A percentile compares a stretch with the other conserved stretches of the same genome.
Evolutionary conservation across 2,113 vertebrate genomes (phyloP).

Genomic region (Brachionichthys hirsutus): DNA sequence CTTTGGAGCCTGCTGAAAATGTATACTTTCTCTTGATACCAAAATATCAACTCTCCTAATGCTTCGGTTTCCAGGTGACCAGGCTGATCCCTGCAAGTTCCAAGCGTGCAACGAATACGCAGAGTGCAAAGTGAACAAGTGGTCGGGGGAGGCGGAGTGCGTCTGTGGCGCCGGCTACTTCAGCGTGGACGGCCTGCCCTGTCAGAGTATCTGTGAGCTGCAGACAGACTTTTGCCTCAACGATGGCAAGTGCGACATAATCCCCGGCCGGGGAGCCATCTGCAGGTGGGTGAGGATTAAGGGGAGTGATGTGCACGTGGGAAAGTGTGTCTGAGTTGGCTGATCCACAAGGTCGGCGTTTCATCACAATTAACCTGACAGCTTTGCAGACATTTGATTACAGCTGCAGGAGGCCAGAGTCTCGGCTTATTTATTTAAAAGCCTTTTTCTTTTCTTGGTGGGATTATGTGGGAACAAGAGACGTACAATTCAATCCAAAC

Average conservation of each 20-base stretch:
- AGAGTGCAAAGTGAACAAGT: slow-evolving; percentile 87
- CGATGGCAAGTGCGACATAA: slow-evolving; percentile 95
- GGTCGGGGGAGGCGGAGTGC: slow-evolving; percentile 91
- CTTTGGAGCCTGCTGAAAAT: too few relatives aligned
- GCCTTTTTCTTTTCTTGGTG: too few relatives aligned
- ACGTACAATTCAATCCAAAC: not conserved
- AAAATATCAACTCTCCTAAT: not conserved
- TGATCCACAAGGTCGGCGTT: slow-evolving; percentile 4
- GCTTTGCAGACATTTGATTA: not conserved
- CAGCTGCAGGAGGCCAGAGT: not conserved
- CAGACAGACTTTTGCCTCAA: slow-evolving; percentile 92
- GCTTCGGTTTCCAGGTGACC: slow-evolving; percentile 79
- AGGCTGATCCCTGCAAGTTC: slow-evolving; percentile 95
- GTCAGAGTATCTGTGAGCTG: slow-evolving; percentile 93
- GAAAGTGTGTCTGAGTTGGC: slow-evolving; percentile 24
- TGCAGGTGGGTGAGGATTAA: slow-evolving; percentile 84
- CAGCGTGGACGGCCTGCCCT: slow-evolving; percentile 88
- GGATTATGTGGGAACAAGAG: not conserved
- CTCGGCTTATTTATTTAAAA: not conserved
- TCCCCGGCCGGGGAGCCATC: slow-evolving; percentile 93
- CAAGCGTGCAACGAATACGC: slow-evolving; percentile 97
- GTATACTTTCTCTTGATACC: too few relatives aligned
- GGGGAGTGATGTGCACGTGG: slow-evolving; percentile 21
- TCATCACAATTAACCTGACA: slow-evolving; percentile 10
- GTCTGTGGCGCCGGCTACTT: slow-evolving; percentile 92